phyloP scores from a whole-genome alignment of 2,888 invertebrate genomes.

The Parochlus steinenii region DNA sequence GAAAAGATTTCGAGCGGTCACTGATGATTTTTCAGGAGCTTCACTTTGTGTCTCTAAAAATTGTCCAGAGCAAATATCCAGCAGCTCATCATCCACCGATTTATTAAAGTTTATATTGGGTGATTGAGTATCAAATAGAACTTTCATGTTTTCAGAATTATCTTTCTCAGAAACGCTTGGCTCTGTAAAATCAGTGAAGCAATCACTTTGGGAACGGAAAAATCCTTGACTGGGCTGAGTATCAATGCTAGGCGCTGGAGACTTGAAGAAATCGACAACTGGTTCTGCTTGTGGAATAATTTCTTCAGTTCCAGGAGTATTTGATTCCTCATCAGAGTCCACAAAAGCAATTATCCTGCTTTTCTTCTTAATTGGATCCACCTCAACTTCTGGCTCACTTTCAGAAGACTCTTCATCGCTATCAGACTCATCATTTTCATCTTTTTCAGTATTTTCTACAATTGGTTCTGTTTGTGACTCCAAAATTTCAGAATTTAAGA shows the following conservation, averaged over 20 bases:
- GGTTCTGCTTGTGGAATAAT: background rate
- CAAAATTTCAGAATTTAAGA: too few species aligned
- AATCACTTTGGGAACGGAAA: too few species aligned
- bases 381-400: slow-evolving; percentile 15
- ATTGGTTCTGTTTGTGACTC: too few species aligned
- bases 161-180: slow-evolving; percentile 6
- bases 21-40: background rate
- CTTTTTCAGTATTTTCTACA: slow-evolving; percentile 20
- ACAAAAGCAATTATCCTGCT: slow-evolving; percentile 24
- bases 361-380: slow-evolving; percentile 28
- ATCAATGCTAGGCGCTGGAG: too few species aligned
- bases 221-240: too few species aligned
- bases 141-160: background rate
- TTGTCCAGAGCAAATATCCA: slow-evolving; percentile 39
- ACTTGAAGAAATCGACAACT: too few species aligned
- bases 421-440: slow-evolving; percentile 18
- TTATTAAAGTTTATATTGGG: too few species aligned
- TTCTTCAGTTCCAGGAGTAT: background rate
- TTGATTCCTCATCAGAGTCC: slow-evolving; percentile 24
- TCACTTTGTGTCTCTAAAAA: slow-evolving; percentile 26
- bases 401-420: slow-evolving; percentile 17
- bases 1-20: too few species aligned
- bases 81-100: slow-evolving; percentile 33
- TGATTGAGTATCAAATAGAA: slow-evolving; percentile 16
- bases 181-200: too few species aligned